Evolutionary conservation across 2,797 vertebrate species (phyloP).

Genomic region (Gila robusta): DNA sequence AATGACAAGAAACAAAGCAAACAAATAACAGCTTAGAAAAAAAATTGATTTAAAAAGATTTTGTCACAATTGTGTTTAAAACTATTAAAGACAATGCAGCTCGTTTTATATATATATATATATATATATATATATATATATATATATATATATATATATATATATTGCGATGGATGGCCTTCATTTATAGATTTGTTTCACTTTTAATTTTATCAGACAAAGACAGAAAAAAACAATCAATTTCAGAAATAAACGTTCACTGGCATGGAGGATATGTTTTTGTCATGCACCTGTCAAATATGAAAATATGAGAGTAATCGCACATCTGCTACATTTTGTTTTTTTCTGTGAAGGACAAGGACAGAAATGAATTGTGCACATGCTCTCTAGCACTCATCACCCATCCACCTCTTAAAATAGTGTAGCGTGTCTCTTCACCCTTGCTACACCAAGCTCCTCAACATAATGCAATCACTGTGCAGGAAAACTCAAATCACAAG

Average conservation of each 20-base stretch:
- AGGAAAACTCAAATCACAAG: conserved; percentile 49
- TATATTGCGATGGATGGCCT: background rate
- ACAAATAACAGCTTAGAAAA: background rate
- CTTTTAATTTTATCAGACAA: background rate
- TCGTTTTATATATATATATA: too few species aligned
- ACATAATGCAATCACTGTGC: conserved; percentile 53
- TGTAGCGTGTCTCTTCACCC: conserved; percentile 10
- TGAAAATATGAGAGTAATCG: conserved; percentile 1
- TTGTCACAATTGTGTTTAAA: too few species aligned
- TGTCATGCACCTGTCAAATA: conserved; percentile 29
- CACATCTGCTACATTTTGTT: conserved; percentile 41
- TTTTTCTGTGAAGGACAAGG: conserved; percentile 28
- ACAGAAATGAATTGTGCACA: conserved; percentile 21
- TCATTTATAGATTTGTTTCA: background rate
- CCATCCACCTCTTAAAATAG: conserved; percentile 38
- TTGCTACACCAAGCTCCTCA: conserved; percentile 39
- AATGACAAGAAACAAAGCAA: too few species aligned
- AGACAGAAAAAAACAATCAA: conserved; percentile 9
- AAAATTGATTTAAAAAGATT: too few species aligned
- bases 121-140: too few species aligned
- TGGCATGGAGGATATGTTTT: conserved; percentile 8
- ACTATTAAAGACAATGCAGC: too few species aligned
- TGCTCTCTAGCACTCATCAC: conserved; percentile 20
- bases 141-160: too few species aligned
- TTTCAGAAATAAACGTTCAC: conserved; percentile 11